phyloP scores from a whole-genome alignment of 2,888 invertebrate species.

The Erebia epiphron region DNA sequence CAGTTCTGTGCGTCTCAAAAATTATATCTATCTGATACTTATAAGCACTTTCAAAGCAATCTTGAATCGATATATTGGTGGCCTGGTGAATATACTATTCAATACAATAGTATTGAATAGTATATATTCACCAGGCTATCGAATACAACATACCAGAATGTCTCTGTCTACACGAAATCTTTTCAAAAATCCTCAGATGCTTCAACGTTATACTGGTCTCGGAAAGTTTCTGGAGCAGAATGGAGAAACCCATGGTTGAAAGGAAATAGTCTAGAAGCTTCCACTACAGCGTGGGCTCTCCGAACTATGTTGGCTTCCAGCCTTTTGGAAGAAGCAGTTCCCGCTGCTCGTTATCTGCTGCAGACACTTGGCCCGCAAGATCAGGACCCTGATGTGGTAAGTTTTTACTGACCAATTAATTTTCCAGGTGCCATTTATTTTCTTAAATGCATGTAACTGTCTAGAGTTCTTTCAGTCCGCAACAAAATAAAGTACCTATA shows the following conservation, averaged over 20 bases:
- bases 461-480: too few relatives aligned
- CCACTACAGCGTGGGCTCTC: constrained; percentile 94
- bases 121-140: too few relatives aligned
- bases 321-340: constrained; percentile 62
- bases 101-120: too few relatives aligned
- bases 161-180: neutral
- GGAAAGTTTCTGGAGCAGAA: constrained; percentile 60
- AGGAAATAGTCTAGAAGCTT: constrained; percentile 81
- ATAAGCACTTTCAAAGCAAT: too few relatives aligned
- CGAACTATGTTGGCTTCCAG: constrained; percentile 84
- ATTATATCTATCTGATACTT: too few relatives aligned
- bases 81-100: too few relatives aligned
- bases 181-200: constrained; percentile 49
- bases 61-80: too few relatives aligned
- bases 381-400: constrained; percentile 72
- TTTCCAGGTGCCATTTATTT: neutral
- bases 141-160: too few relatives aligned
- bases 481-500: too few relatives aligned
- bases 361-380: constrained; percentile 57
- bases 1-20: too few relatives aligned
- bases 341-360: constrained; percentile 67
- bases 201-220: constrained; percentile 70
- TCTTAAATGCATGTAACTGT: too few relatives aligned
- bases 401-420: neutral
- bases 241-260: constrained; percentile 74